Evolutionary conservation across 1,140 invertebrate genomes (phyloP).

Genomic region (Neocloeon triangulifer): DNA sequence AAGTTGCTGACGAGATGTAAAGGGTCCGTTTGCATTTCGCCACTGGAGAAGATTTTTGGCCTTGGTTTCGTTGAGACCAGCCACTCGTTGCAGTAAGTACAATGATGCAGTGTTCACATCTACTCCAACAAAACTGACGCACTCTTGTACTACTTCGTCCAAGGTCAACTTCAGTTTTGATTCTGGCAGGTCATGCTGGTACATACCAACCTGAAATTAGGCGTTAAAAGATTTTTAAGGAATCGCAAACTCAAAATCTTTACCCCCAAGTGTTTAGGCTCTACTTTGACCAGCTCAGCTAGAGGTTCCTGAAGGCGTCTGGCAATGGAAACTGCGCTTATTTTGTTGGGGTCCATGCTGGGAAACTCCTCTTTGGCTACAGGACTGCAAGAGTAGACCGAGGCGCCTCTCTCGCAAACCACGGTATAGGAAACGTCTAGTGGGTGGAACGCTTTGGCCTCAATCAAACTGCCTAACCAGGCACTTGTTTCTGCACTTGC

Average conservation of each 20-base stretch:
- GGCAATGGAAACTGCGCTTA: slow-evolving; percentile 72
- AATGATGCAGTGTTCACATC: slow-evolving; percentile 65
- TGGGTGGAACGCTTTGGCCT: slow-evolving; percentile 24
- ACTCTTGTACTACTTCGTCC: slow-evolving; percentile 44
- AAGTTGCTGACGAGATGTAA: slow-evolving; percentile 47
- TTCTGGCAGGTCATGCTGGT: slow-evolving; percentile 72
- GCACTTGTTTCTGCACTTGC: slow-evolving; percentile 67
- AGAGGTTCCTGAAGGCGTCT: slow-evolving; percentile 70
- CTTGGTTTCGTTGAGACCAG: slow-evolving; percentile 47
- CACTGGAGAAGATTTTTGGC: slow-evolving; percentile 57
- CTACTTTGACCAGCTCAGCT: slow-evolving; percentile 76
- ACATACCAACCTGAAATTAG: too few relatives aligned
- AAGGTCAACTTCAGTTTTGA: slow-evolving; percentile 47
- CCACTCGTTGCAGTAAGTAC: slow-evolving; percentile 33
- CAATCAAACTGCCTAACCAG: slow-evolving; percentile 41
- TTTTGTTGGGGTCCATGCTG: slow-evolving; percentile 47
- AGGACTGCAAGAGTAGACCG: slow-evolving; percentile 68
- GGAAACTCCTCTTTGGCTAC: slow-evolving; percentile 69
- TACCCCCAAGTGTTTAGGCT: slow-evolving; percentile 74
- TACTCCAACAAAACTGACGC: slow-evolving; percentile 80
- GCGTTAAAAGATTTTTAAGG: too few relatives aligned
- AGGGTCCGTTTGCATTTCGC: slow-evolving; percentile 41
- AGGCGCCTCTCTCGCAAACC: slow-evolving; percentile 70
- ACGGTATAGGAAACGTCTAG: slow-evolving; percentile 49
- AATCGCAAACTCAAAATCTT: too few relatives aligned